These are phyloP conservation scores for Prenolepis imparis DNA, from an alignment of 2,888 invertebrate genomes.

Conservation along the genomic window DNA sequence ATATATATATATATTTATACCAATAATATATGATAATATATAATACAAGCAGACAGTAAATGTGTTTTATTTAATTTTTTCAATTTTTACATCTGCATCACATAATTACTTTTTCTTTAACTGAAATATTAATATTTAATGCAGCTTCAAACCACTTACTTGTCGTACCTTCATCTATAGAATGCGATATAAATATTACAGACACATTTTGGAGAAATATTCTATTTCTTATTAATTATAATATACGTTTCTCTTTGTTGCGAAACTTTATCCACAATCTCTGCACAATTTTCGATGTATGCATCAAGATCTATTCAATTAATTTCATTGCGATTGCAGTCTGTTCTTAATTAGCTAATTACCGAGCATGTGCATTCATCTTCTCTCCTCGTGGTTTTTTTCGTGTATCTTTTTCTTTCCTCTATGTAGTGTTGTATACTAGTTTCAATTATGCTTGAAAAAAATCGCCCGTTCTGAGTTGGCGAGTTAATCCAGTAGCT, in stretches of 20 bases:
- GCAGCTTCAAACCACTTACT: background rate
- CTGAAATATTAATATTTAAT: background rate
- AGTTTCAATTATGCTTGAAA: slow-evolving; percentile 43
- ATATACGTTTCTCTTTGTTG: background rate
- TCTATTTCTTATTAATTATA: background rate
- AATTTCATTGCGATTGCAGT: background rate
- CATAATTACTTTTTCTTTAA: background rate
- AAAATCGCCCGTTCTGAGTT: slow-evolving; percentile 17
- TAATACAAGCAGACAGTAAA: background rate
- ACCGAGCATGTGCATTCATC: slow-evolving; percentile 38
- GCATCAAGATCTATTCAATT: background rate
- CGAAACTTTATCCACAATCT: background rate
- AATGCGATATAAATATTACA: background rate
- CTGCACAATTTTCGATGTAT: background rate
- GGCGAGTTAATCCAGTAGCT: slow-evolving; percentile 55
- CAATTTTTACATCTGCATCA: background rate
- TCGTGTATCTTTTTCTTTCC: background rate
- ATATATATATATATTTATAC: background rate
- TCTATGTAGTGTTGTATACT: background rate
- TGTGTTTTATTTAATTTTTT: background rate
- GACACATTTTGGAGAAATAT: background rate
- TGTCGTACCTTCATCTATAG: background rate
- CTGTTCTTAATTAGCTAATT: slow-evolving; percentile 72
- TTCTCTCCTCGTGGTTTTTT: slow-evolving; percentile 30
- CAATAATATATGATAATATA: background rate